Conservation (phyloP, 2,888 invertebrate genomes). For the Cephus pygmeus region DNA sequence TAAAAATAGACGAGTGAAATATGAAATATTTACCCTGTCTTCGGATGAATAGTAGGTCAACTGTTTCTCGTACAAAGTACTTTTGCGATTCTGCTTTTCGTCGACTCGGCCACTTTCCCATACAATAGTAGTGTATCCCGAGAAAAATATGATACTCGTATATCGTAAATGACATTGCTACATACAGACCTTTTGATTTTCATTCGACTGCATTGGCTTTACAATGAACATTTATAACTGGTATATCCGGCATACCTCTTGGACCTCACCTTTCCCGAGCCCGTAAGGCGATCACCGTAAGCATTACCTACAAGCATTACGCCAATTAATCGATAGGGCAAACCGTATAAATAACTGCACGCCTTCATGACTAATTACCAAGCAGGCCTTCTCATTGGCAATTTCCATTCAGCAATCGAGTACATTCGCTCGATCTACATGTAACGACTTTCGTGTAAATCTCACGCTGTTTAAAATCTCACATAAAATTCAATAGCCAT, state of each 20-base stretch:
- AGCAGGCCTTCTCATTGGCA: background rate
- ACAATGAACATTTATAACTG: background rate
- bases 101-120: background rate
- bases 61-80: background rate
- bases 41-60: background rate
- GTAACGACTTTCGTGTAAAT: background rate
- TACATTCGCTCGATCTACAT: background rate
- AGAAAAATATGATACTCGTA: background rate
- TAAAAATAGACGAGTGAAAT: background rate
- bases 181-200: background rate
- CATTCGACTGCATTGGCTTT: background rate
- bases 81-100: background rate
- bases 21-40: background rate
- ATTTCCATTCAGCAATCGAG: background rate
- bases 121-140: background rate
- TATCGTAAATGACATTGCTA: background rate
- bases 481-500: background rate
- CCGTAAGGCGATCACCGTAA: background rate
- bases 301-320: background rate
- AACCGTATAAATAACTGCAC: background rate
- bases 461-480: background rate
- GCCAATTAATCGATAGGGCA: background rate
- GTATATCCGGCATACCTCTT: background rate
- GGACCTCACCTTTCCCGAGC: background rate
- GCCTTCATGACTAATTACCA: background rate